phyloP scores from a whole-genome alignment of 2,113 vertebrate genomes.

The Macheiramphus alcinus region DNA sequence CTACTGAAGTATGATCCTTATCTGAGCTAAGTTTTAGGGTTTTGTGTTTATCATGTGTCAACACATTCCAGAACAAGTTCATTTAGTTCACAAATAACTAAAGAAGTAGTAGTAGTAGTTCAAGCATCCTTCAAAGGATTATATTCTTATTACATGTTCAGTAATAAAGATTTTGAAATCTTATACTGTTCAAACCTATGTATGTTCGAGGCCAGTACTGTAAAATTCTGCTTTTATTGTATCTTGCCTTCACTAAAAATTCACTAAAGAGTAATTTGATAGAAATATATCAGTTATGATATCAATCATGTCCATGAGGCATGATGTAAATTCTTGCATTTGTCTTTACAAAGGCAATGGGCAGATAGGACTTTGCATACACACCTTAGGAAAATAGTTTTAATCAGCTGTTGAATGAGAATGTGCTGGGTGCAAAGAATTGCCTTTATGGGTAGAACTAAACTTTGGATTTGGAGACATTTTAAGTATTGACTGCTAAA shows the following conservation, averaged over 20 bases:
- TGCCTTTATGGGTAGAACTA: not conserved
- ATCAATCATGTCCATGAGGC: not conserved
- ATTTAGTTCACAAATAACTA: not conserved
- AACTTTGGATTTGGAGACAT: not conserved
- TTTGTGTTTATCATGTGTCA: not conserved
- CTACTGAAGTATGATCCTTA: not conserved
- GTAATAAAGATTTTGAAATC: not conserved
- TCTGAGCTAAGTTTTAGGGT: not conserved
- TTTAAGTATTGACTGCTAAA: not conserved
- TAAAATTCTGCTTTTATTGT: not conserved
- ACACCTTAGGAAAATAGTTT: not conserved
- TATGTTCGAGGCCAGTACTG: not conserved
- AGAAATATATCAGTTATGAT: not conserved
- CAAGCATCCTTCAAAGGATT: not conserved
- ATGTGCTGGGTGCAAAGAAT: not conserved
- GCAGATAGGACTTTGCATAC: not conserved
- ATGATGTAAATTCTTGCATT: not conserved
- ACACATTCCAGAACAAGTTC: not conserved
- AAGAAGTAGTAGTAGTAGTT: not conserved
- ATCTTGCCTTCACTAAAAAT: not conserved
- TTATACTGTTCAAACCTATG: not conserved
- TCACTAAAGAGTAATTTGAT: not conserved
- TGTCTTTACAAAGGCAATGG: not conserved
- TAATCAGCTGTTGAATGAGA: not conserved
- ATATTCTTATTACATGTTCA: not conserved